These are phyloP conservation scores for Malurus elegans DNA, from an alignment of 2,113 vertebrate genomes.

Conservation along the genomic window DNA sequence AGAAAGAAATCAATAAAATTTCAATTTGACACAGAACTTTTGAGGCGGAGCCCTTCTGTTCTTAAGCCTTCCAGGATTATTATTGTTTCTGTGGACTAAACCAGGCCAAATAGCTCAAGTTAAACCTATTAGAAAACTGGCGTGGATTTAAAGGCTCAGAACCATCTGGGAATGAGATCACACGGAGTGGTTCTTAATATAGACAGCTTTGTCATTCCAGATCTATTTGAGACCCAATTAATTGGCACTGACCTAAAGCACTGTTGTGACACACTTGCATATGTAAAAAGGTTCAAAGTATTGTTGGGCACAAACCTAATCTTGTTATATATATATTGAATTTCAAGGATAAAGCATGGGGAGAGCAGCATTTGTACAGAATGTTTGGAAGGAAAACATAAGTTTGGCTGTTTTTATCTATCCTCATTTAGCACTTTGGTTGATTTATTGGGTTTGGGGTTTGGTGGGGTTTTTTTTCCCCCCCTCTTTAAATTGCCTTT, in stretches of 20 bases:
- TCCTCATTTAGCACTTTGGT: neutral
- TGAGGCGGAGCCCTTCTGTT: neutral
- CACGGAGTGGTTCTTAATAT: slow-evolving; percentile 53
- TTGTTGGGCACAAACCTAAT: neutral
- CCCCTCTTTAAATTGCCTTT: neutral
- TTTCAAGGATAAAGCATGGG: neutral
- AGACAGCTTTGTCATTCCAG: slow-evolving; percentile 59
- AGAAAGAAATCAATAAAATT: neutral
- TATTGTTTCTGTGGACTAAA: slow-evolving; percentile 58
- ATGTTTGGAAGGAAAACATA: neutral
- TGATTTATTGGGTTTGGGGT: neutral
- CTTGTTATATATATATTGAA: neutral
- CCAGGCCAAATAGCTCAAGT: slow-evolving; percentile 65
- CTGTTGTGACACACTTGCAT: slow-evolving; percentile 36
- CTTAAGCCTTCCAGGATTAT: slow-evolving; percentile 37
- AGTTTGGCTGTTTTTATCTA: neutral
- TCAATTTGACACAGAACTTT: neutral
- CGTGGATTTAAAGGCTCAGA: slow-evolving; percentile 56
- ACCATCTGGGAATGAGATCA: slow-evolving; percentile 70
- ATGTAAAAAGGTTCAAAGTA: slow-evolving; percentile 1
- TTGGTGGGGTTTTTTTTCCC: neutral
- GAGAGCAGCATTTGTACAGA: neutral
- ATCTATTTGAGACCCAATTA: slow-evolving; percentile 48
- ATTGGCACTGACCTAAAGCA: slow-evolving; percentile 30
- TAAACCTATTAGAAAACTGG: slow-evolving; percentile 70